These are phyloP conservation scores for Rhabdomys dilectus DNA, from an alignment of 2,113 vertebrate genomes.

Conservation along the genomic window DNA sequence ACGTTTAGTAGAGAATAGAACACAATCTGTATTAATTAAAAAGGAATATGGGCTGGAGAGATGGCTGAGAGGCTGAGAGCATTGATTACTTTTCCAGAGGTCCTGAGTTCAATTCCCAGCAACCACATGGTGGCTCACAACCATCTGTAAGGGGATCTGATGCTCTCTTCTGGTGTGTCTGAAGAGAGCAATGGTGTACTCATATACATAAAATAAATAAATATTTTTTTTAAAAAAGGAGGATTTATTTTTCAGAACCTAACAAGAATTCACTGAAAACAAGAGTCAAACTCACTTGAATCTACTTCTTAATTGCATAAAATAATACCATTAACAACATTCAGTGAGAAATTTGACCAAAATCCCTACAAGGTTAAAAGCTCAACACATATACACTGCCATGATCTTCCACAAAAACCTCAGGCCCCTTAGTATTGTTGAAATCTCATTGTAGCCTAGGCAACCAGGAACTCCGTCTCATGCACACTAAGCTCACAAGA, in stretches of 20 bases:
- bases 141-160: too few species aligned
- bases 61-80: too few species aligned
- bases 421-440: background rate
- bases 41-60: background rate
- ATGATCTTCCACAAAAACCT: background rate
- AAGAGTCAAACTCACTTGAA: background rate
- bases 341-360: slow-evolving; percentile 6
- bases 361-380: background rate
- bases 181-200: too few species aligned
- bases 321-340: background rate
- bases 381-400: background rate
- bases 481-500: background rate
- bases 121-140: too few species aligned
- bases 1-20: background rate
- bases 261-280: background rate
- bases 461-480: background rate
- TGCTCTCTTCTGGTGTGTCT: too few species aligned
- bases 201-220: too few species aligned
- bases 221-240: background rate
- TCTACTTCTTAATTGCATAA: background rate
- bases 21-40: background rate
- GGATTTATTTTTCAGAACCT: background rate
- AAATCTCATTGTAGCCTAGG: background rate
- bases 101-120: too few species aligned
- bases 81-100: too few species aligned